Evolutionary conservation across 1,140 invertebrate species (phyloP), one percentile per base, ranked within the genome.

Genomic region (Hycleus phaleratus): DNA sequence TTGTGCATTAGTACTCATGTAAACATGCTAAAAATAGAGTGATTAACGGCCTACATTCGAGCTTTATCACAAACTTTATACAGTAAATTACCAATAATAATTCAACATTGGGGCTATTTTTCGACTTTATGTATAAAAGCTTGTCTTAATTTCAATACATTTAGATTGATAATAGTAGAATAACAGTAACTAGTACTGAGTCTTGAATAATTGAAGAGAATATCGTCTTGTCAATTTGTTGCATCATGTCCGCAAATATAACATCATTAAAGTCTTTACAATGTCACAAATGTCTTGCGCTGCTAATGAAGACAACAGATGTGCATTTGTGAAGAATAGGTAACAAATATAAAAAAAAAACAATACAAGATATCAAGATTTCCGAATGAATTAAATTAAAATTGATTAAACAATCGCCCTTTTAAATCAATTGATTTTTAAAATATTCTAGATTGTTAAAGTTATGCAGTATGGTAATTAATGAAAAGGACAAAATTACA

Each of bases 181-280:
- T 39, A 42, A 52, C 39, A 46, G 45, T 45, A 53, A 32, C 51
- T 46, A 53, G 40, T 53, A 25, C 12, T 26, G 38, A 42, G 38
- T 26, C 38, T 47, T 62, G 60, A 62, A 62, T 62, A 62, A 62
- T 62, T 62, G 60, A 59, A 50, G 26, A 43, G 60, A 64, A 64
- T 61, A 64, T 61, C 62, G 55, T 59, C 49, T 64, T 64, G 62
- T 64, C 62, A 64, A 64, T 64, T 64, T 64, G 62, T 64, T 55
- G 49, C 50, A 58, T 64, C 59, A 64, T 58, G 56, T 61, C 59
- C 38, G 53, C 59, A 47, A 60, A 64, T 61, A 64, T 61, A 61
- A 64, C 62, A 59, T 64, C 59, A 58, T 64, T 61, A 64, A 61
- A 64, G 56, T 59, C 52, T 48, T 49, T 38, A 48, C 54, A 54